These are phyloP conservation scores for Enteromius viviparus DNA, from an alignment of 2,797 vertebrate genomes.

Conservation along the genomic window DNA sequence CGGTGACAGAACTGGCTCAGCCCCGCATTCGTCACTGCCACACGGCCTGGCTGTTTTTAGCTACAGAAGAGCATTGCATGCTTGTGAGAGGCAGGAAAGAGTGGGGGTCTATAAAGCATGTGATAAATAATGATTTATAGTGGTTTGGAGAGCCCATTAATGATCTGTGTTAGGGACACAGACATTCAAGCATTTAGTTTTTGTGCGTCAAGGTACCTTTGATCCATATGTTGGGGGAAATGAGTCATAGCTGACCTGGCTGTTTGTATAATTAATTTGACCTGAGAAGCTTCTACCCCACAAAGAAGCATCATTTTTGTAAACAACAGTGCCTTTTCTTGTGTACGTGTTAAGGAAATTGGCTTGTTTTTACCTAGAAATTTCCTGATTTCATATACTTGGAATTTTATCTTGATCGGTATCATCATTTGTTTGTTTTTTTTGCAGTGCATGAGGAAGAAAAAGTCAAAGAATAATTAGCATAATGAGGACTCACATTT, in stretches of 20 bases:
- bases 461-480: not conserved
- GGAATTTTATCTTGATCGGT: not conserved
- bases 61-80: slow-evolving; percentile 20
- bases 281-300: not conserved
- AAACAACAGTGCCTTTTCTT: not conserved
- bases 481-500: not conserved
- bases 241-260: slow-evolving; percentile 9
- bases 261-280: not conserved
- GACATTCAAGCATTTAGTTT: not conserved
- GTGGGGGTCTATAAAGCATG: not conserved
- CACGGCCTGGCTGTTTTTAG: slow-evolving; percentile 49
- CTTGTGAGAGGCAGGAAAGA: slow-evolving; percentile 9
- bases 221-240: not conserved
- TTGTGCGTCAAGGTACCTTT: not conserved
- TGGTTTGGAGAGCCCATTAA: slow-evolving; percentile 10
- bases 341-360: not conserved
- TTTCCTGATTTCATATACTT: not conserved
- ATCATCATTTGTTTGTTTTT: not conserved
- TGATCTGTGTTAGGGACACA: not conserved
- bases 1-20: slow-evolving; percentile 41
- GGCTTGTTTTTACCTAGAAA: not conserved
- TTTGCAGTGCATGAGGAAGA: not conserved
- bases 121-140: not conserved
- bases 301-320: not conserved
- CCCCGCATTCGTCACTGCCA: slow-evolving; percentile 46